Base-by-base conservation (phyloP, 2,888 invertebrate species). In the Coenonympha glycerion region DNA sequence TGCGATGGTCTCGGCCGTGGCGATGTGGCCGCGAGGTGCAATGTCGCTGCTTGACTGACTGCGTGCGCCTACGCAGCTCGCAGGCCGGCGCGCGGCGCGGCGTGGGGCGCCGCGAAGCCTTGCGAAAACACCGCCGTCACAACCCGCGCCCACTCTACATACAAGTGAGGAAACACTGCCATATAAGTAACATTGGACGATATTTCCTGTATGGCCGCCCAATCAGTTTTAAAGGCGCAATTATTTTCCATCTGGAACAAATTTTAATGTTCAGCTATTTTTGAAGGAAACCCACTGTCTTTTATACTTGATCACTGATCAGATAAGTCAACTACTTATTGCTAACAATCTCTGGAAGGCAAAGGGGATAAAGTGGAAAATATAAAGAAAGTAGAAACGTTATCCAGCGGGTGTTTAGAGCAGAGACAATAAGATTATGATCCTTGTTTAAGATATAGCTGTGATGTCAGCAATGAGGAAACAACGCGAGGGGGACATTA, bases 81-180 rank as follows among this genome's bases (percentile, higher is more conserved):
- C 56, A 6, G 8, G 24, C 24, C 24, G 24, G 2, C 30, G 13
- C n/a, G n/a, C n/a, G 31, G 15, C 8, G 58, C 71, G 51, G 64
- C 72, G 77, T 73, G 79, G 81, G 78, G 78, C 57, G 62, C 80
- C 66, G 70, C 66, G 69, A 76, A 86, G 84, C 84, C 85, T 86
- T 85, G 85, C 83, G 80, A 84, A 84, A 83, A 82, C 69, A 66
- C 68, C 57, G 56, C 56, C 56, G 56, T 57, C 57, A 62, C 62
- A 61, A 59, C 65, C 55, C 53, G 64, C 67, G 63, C 61, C 60
- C 59, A 69, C 66, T 63, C 60, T 48, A 53, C 49, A 52, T 62
- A 49, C 52, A 51, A 57, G 52, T 54, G 52, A 58, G 58, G 62
- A 64, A 62, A 62, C 51, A 57, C 52, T 57, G 49, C 56, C 61